These are phyloP conservation scores for Hylaea fasciaria DNA, from an alignment of 2,888 invertebrate genomes.

Conservation along the genomic window DNA sequence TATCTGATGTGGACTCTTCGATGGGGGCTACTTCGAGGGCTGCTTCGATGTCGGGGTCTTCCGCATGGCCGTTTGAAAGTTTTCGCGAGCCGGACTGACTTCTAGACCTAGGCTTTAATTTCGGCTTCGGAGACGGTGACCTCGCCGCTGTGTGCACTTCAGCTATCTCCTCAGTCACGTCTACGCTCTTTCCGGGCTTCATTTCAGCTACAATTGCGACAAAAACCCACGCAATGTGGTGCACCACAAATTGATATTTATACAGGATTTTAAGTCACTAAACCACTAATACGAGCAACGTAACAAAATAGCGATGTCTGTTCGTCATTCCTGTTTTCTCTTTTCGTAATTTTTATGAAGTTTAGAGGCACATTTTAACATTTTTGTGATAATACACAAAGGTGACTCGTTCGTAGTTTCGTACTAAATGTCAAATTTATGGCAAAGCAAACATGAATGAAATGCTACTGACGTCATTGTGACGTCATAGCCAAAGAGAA, in stretches of 20 bases:
- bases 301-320: background rate
- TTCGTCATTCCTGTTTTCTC: conserved; percentile 16
- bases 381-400: conserved; percentile 49
- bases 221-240: conserved; percentile 48
- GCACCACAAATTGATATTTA: conserved; percentile 30
- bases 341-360: conserved; percentile 15
- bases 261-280: conserved; percentile 10
- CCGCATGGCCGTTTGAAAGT: conserved; percentile 72
- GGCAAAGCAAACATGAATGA: conserved; percentile 64
- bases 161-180: conserved; percentile 74
- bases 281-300: background rate
- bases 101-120: conserved; percentile 60
- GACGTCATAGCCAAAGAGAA: conserved; percentile 8
- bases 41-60: conserved; percentile 44
- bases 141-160: conserved; percentile 73
- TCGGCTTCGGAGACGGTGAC: conserved; percentile 76
- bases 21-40: conserved; percentile 47
- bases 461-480: conserved; percentile 68
- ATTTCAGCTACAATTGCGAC: conserved; percentile 47
- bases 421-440: conserved; percentile 57
- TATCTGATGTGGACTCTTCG: conserved; percentile 60
- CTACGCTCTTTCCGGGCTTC: conserved; percentile 75
- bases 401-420: conserved; percentile 13
- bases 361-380: conserved; percentile 22
- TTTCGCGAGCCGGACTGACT: conserved; percentile 72